Conservation (phyloP, 2,113 vertebrate genomes). For the Marcusenius ussheri region DNA sequence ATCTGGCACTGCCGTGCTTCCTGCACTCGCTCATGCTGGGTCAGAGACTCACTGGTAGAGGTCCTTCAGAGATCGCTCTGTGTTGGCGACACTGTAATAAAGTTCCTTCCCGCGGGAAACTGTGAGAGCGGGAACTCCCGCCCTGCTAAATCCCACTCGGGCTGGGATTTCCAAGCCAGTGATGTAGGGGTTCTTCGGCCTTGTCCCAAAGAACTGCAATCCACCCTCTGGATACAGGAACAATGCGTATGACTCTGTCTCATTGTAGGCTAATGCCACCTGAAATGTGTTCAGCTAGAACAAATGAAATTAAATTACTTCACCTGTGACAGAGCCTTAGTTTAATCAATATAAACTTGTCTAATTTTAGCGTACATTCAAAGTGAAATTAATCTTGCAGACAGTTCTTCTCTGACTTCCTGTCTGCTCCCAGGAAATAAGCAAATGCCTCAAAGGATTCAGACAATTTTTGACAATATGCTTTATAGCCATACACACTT, state of each 20-base stretch:
- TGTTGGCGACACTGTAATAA: conserved; percentile 71
- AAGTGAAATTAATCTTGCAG: not conserved
- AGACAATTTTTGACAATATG: not conserved
- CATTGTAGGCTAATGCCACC: conserved; percentile 74
- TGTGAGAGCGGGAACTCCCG: conserved; percentile 57
- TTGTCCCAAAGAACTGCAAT: conserved; percentile 82
- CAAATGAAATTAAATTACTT: not conserved
- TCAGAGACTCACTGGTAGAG: conserved; percentile 75
- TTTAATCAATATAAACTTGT: not conserved
- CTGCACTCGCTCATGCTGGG: not conserved
- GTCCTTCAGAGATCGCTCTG: conserved; percentile 70
- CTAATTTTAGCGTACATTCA: not conserved
- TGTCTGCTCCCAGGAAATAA: not conserved
- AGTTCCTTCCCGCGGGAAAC: conserved; percentile 66
- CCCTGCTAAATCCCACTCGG: conserved; percentile 85
- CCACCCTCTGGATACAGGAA: conserved; percentile 82
- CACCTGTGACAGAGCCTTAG: not conserved
- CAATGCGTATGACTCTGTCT: conserved; percentile 70
- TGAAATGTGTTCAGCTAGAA: conserved; percentile 90
- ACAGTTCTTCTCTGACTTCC: not conserved
- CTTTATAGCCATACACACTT: not conserved
- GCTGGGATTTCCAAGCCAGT: conserved; percentile 84
- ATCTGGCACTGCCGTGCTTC: not conserved
- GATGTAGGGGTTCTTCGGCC: conserved; percentile 83
- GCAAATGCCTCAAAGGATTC: not conserved